A percentile compares a stretch with the other conserved stretches of the same genome.
Conservation (phyloP, 2,888 invertebrate species). For the Pardosa pseudoannulata region DNA sequence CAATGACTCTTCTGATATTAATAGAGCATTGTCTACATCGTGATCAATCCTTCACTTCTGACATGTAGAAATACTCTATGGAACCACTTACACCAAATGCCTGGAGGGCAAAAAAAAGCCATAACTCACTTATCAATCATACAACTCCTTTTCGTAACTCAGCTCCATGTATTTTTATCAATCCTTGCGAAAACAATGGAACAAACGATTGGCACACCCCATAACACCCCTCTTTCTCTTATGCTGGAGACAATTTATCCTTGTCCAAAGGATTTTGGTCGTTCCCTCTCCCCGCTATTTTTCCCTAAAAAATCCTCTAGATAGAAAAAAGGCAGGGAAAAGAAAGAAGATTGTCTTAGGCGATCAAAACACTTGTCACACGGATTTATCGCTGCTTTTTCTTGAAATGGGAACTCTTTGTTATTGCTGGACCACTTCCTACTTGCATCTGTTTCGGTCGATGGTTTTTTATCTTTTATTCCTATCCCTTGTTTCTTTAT, state of each 20-base stretch:
- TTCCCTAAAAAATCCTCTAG: constrained; percentile 14
- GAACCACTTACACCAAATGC: no score
- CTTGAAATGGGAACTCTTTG: constrained; percentile 60
- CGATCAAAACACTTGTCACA: constrained; percentile 71
- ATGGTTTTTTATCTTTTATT: constrained; percentile 32
- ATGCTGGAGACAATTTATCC: constrained; percentile 54
- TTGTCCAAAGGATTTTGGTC: constrained; percentile 64
- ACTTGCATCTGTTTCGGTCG: constrained; percentile 55
- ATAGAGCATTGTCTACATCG: no score
- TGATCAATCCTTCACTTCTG: no score
- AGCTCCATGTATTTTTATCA: constrained; percentile 29
- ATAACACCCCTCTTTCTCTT: constrained; percentile 31
- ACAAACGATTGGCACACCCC: constrained; percentile 55
- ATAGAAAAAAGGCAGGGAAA: constrained; percentile 32
- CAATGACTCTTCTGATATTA: no score
- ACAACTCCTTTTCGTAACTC: constrained; percentile 7
- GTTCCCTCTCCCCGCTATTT: constrained; percentile 23
- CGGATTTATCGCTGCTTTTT: constrained; percentile 61
- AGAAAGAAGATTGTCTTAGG: constrained; percentile 56
- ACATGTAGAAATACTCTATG: no score
- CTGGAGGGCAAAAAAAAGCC: background rate
- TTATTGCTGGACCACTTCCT: constrained; percentile 64
- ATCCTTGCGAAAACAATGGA: constrained; percentile 50
- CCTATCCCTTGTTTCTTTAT: background rate
- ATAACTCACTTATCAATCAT: constrained; percentile 13